Percentiles rank a stretch among this genome's conserved stretches.
Evolutionary conservation across 2,797 vertebrate genomes (phyloP).

Genomic region (Helostoma temminkii): DNA sequence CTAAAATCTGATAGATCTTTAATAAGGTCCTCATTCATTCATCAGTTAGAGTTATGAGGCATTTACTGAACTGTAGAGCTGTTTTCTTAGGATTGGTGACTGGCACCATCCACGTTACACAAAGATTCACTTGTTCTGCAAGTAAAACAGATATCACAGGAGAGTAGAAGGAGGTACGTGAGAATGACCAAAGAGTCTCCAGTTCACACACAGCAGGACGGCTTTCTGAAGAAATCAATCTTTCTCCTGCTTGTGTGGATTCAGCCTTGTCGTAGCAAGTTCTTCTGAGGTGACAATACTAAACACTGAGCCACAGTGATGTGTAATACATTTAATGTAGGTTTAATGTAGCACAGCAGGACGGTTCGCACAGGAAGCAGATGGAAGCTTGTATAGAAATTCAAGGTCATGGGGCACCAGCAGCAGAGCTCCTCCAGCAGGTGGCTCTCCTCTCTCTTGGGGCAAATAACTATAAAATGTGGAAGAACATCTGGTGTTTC

Average conservation of each 20-base stretch:
- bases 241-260: too few species aligned
- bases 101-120: conserved; percentile 17
- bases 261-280: background rate
- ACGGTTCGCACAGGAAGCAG: conserved; percentile 55
- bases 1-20: too few species aligned
- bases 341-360: conserved; percentile 46
- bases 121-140: conserved; percentile 29
- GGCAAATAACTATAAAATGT: conserved; percentile 65
- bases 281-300: conserved; percentile 15
- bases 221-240: background rate
- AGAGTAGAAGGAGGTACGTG: background rate
- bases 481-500: conserved; percentile 70
- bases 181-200: conserved; percentile 1
- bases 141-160: conserved; percentile 2
- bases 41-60: conserved; percentile 13
- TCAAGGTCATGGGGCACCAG: conserved; percentile 60
- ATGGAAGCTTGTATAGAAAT: conserved; percentile 57
- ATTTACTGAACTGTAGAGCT: background rate
- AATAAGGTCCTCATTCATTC: too few species aligned
- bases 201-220: background rate
- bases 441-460: conserved; percentile 73
- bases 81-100: background rate
- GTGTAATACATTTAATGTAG: conserved; percentile 15
- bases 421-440: conserved; percentile 69
- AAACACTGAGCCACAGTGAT: conserved; percentile 24